Base-by-base conservation (phyloP, 2,113 vertebrate genomes). In the Acinonyx jubatus region DNA sequence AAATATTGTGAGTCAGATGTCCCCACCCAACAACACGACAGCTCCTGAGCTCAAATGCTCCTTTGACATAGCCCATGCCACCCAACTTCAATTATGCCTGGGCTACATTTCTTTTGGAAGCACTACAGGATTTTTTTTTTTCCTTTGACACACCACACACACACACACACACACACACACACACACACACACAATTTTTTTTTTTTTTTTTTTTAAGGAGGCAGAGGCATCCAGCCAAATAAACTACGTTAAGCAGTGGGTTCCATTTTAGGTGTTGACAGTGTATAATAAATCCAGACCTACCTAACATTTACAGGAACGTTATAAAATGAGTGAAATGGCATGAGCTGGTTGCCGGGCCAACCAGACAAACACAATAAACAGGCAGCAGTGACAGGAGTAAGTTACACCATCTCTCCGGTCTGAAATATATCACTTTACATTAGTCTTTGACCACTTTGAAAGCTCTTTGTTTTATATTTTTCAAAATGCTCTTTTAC, bases 321-420 rank as follows among this genome's bases (percentile, higher is more conserved):
- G 97, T 99, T 99, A 98, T 99, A 99, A 99, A 99, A 99, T 98
- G 98, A 99, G 99, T 98, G 98, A 99, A 99, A 99, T 98, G 98
- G 99, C 98, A 98, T 98, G 98, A 98, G 98, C 85, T 98, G 96
- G 98, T 99, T 99, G 98, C 99, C 98, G 94, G 98, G 99, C 98
- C 98, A 99, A 99, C 99, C 99, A 99, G 99, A 99, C 99, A 99
- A 99, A 99, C 99, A 99, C 99, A 99, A 99, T 99, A 99, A 99
- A 99, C 98, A 99, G 98, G 98, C 98, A 86, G 78, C 99, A 98
- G 98, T 98, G 98, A 98, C 99, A 98, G 98, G 98, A 98, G 98
- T 98, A 99, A 99, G 98, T 98, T 99, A 99, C 98, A 99, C 99
- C 98, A 94, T 98, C 98, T 98, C 98, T 97, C 98, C 97, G 97